Evolutionary conservation across 1,140 invertebrate genomes (phyloP).

Genomic region (Prorops nasuta): DNA sequence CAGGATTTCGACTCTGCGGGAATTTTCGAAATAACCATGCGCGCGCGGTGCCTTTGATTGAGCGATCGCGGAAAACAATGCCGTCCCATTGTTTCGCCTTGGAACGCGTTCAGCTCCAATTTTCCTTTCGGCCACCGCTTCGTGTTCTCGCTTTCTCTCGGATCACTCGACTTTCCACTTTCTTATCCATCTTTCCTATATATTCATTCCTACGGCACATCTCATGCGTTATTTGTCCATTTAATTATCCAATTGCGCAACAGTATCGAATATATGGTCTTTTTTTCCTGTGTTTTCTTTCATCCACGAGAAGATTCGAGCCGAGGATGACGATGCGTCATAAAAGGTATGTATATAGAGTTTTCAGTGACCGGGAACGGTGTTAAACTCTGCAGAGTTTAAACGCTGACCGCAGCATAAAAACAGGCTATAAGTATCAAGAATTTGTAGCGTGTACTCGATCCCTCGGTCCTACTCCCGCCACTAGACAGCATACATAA

Average conservation of each 20-base stretch:
- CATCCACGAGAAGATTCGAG: no score
- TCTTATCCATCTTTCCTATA: not conserved
- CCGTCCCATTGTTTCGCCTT: no score
- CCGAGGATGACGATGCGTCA: slow-evolving; percentile 10
- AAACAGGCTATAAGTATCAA: slow-evolving; percentile 36
- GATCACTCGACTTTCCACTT: not conserved
- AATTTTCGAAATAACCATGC: not conserved
- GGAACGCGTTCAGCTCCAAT: no score
- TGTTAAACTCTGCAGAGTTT: slow-evolving; percentile 46
- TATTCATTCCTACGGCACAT: no score
- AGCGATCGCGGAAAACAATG: slow-evolving; percentile 16
- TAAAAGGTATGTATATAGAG: slow-evolving; percentile 49
- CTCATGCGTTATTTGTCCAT: no score
- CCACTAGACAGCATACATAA: slow-evolving; percentile 29
- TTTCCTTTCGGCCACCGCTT: no score
- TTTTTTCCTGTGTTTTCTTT: no score
- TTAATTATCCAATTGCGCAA: no score
- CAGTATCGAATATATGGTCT: no score
- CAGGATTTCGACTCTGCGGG: slow-evolving; percentile 14
- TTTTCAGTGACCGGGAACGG: slow-evolving; percentile 34
- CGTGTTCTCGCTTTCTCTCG: slow-evolving; percentile 15
- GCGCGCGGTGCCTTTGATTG: not conserved
- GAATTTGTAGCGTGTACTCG: slow-evolving; percentile 21
- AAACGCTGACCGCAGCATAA: slow-evolving; percentile 51
- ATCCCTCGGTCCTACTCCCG: slow-evolving; percentile 13